Evolutionary conservation across 2,113 vertebrate species (phyloP).

Genomic region (Oophaga pumilio): DNA sequence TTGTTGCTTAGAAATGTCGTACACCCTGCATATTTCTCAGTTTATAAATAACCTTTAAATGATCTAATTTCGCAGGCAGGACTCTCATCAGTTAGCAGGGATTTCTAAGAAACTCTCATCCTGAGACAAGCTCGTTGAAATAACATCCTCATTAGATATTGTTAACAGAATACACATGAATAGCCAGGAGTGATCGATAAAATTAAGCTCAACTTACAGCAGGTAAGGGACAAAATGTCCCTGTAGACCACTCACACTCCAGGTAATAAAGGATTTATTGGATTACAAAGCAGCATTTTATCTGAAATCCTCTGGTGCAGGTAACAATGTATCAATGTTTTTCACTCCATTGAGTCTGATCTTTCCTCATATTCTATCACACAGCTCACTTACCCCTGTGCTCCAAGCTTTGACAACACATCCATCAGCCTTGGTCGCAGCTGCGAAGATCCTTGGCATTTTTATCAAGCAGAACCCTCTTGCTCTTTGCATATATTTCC

Average conservation of each 20-base stretch:
- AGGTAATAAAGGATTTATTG: slow-evolving; percentile 6
- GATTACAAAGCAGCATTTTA: background rate
- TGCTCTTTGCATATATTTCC: background rate
- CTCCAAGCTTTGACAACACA: slow-evolving; percentile 20
- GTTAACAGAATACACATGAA: background rate
- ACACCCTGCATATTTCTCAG: background rate
- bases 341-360: slow-evolving; percentile 51
- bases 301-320: slow-evolving; percentile 2
- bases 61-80: background rate
- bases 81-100: background rate
- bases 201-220: too few relatives aligned
- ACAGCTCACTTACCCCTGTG: slow-evolving; percentile 40
- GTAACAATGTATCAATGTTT: slow-evolving; percentile 51
- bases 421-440: slow-evolving; percentile 38
- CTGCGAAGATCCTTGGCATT: slow-evolving; percentile 4
- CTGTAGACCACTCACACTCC: background rate
- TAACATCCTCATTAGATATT: background rate
- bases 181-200: slow-evolving; percentile 2
- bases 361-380: slow-evolving; percentile 40
- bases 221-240: background rate
- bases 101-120: background rate
- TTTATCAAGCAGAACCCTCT: background rate
- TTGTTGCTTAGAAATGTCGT: background rate
- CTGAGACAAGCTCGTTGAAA: background rate
- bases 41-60: background rate